Conservation (phyloP, 1,140 invertebrate genomes). For the Trichonephila inaurata region DNA sequence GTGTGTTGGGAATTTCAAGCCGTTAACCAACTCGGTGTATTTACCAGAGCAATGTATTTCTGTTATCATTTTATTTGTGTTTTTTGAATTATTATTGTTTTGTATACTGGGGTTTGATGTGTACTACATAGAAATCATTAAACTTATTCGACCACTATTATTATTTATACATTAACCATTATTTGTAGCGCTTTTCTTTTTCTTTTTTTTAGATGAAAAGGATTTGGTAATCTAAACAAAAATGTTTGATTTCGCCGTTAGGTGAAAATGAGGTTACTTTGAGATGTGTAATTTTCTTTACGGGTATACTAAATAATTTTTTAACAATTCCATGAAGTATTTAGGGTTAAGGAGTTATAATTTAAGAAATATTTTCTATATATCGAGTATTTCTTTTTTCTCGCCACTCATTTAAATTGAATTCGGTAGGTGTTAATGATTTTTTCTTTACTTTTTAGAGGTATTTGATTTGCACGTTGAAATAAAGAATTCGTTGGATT, state of each 20-base stretch:
- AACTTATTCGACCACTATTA: constrained; percentile 59
- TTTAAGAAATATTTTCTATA: too few species aligned
- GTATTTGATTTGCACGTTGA: too few species aligned
- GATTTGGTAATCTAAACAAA: constrained; percentile 5
- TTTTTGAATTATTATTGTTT: constrained; percentile 40
- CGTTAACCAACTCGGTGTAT: neutral
- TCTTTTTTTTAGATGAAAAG: neutral
- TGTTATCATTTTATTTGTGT: constrained; percentile 32
- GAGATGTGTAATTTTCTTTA: neutral
- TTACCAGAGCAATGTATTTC: neutral
- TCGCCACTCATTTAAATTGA: neutral
- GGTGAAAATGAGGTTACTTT: constrained; percentile 1
- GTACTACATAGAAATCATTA: constrained; percentile 61
- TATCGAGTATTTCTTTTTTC: too few species aligned
- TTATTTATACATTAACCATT: constrained; percentile 71
- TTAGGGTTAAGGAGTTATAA: neutral
- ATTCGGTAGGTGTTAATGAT: neutral
- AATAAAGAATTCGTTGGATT: too few species aligned
- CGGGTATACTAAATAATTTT: neutral
- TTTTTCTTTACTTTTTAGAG: too few species aligned
- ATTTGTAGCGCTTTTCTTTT: constrained; percentile 8
- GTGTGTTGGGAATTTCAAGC: constrained; percentile 39
- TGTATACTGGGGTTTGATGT: neutral
- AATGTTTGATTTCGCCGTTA: neutral
- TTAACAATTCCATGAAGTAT: neutral